Evolutionary conservation across 2,888 invertebrate species (phyloP), one percentile per base, ranked within the genome.

Genomic region (Pegoplata infirma): DNA sequence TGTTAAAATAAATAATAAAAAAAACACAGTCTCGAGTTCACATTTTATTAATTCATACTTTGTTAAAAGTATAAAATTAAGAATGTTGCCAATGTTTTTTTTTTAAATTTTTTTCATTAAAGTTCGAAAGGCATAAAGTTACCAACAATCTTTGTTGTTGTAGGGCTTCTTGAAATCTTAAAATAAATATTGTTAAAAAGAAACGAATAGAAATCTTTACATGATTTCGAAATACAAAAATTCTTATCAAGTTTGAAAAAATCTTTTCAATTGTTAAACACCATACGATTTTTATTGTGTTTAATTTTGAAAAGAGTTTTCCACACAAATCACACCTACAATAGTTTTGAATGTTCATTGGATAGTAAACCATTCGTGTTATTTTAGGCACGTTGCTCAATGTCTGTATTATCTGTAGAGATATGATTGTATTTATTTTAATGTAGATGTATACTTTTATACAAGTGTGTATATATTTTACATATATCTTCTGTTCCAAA

Each of bases 131-230:
- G 63, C 67, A 72, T 79, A 72, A 63, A 63, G 47, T 79, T 75
- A 72, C 75, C 69, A 23, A 14, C 14, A 63, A 44, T 58, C 25
- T 63, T 63, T 46, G 28, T 44, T 56, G 17, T 78, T 78, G 69
- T 78, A 46, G 51, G 78, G 78, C 78, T 78, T 78, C 78, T 58
- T 55, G 10, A 66, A 58, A 69, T 72, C 67, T 67, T 66, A 55
- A 76, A 76, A 71, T 66, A 59, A 61, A 66, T 40, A 28, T n/a
- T n/a, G n/a, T n/a, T n/a, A n/a, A n/a, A n/a, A n/a, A n/a, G n/a
- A 66, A 63, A 56, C 47, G 28, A 25, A 51, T 23, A 19, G 10
- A 32, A 49, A 7, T 47, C 12, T 32, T 12, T 47, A n/a, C 16
- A 36, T 16, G 8, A 59, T 71, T 63, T 46, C 46, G 47, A 55